Base-by-base conservation (phyloP, 2,113 vertebrate genomes). In the Sminthopsis crassicaudata region DNA sequence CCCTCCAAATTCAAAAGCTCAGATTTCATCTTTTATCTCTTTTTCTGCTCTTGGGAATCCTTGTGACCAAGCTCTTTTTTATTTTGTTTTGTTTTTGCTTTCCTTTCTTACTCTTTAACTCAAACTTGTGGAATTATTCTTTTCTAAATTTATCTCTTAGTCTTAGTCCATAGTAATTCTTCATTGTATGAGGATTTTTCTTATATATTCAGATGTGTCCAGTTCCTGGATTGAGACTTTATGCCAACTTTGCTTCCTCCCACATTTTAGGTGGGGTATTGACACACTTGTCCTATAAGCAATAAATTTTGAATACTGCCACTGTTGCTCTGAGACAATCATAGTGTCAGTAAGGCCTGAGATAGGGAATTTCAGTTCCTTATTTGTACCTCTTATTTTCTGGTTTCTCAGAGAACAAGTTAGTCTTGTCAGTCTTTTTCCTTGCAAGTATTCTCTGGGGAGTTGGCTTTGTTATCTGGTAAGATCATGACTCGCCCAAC, bases 231-330 rank as follows among this genome's bases (percentile, higher is more conserved):
- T 67, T 67, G 30, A 67, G 60, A 67, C 60, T 67, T 67, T 36
- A 10, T 60, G 60, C 14, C 60, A 67, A 67, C 30, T 36, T 2
- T 67, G 30, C 12, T 30, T 3, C 3, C 60, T 36, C 30, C 14
- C 30, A 14, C 36, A 11, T 67, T 67, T 67, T 67, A 67, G 60
- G 12, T 67, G 11, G 60, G 27, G 14, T 67, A 67, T 36, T 22
- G 14, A 67, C 0, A 84, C 5, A 2, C 3, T 67, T 36, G 60
- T n/a, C 4, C 4, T n/a, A 30, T 12, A 3, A 0, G 2, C 30
- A 67, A 3, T 67, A 16, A 67, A 67, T 67, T 60, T 60, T 60
- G 57, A 60, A 60, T 60, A 60, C 57, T 60, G 57, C 27, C 27
- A 36, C 57, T 30, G 10, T 60, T 60, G 57, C 57, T 11, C 57